A percentile compares a stretch with the other conserved stretches of the same genome.
Conservation (phyloP, 2,888 invertebrate species). For the Xestia ashworthii region DNA sequence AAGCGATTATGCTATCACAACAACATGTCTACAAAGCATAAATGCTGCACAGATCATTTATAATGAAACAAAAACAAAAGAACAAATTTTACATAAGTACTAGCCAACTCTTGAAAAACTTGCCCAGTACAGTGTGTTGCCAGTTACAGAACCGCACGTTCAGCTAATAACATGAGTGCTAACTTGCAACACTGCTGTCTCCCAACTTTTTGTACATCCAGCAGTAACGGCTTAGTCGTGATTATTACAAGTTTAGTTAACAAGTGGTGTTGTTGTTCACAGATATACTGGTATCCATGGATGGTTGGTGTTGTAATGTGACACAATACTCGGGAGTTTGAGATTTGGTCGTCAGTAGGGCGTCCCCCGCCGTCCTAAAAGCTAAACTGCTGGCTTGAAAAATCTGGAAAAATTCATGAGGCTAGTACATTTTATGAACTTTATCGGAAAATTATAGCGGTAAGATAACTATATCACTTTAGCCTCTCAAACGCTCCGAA, state of each 20-base stretch:
- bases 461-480: no score
- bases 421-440: no score
- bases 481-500: no score
- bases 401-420: no score
- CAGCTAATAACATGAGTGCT: constrained; percentile 30
- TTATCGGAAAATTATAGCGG: no score
- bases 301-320: background rate
- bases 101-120: constrained; percentile 34
- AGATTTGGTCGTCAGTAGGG: background rate
- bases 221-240: constrained; percentile 17
- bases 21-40: constrained; percentile 1
- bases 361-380: no score
- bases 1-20: background rate
- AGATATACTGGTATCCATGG: background rate
- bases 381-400: no score
- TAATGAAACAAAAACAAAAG: no score
- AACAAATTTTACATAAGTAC: constrained; percentile 24
- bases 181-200: constrained; percentile 39
- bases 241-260: constrained; percentile 35
- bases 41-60: background rate
- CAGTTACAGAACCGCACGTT: constrained; percentile 41
- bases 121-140: constrained; percentile 29
- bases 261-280: constrained; percentile 6
- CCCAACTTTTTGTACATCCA: constrained; percentile 39
- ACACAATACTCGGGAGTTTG: no score